These are phyloP conservation scores for Choristoneura rosaceana DNA, from an alignment of 2,888 invertebrate species.

Conservation along the genomic window DNA sequence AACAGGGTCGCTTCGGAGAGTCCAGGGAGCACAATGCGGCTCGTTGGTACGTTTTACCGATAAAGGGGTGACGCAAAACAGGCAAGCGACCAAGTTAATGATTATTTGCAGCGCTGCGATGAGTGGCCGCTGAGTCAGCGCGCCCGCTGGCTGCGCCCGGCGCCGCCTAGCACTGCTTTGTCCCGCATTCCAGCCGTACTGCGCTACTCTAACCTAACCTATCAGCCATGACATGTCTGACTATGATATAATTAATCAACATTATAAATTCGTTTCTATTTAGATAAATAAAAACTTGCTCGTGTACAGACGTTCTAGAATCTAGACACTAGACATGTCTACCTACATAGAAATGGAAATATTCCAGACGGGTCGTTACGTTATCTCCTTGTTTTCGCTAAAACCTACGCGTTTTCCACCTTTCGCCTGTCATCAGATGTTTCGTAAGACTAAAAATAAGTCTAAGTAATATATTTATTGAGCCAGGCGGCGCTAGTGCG, in stretches of 20 bases:
- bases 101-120: conserved; percentile 84
- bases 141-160: conserved; percentile 46
- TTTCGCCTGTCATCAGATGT: conserved; percentile 34
- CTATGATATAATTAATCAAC: neutral
- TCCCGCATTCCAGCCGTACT: conserved; percentile 48
- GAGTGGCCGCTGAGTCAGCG: conserved; percentile 82
- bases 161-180: conserved; percentile 50
- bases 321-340: neutral
- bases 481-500: conserved; percentile 52
- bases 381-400: conserved; percentile 24
- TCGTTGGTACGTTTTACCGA: conserved; percentile 72
- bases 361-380: conserved; percentile 12
- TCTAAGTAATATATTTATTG: conserved; percentile 45
- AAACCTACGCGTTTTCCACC: conserved; percentile 18
- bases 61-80: conserved; percentile 82
- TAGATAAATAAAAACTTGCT: neutral
- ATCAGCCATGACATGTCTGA: conserved; percentile 21
- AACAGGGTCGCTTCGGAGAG: conserved; percentile 56
- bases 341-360: conserved; percentile 3
- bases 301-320: neutral
- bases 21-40: conserved; percentile 65
- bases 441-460: conserved; percentile 26
- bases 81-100: conserved; percentile 51
- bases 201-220: conserved; percentile 12
- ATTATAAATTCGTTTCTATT: neutral